Evolutionary conservation across 1,140 invertebrate genomes (phyloP).

Genomic region (Chrysomallon squamiferum): DNA sequence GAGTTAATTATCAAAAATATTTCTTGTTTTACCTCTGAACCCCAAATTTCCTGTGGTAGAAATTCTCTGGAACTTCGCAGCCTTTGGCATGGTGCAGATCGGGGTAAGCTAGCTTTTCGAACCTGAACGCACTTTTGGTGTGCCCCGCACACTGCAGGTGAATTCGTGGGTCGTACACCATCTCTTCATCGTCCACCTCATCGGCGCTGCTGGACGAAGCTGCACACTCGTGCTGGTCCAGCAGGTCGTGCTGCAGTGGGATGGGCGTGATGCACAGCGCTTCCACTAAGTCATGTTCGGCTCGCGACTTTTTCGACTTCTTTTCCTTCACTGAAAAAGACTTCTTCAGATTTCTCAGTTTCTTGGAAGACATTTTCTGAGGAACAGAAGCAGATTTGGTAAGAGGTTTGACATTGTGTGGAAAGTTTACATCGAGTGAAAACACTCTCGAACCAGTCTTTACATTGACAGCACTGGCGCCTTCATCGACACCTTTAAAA

Average conservation of each 20-base stretch:
- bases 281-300: constrained; percentile 14
- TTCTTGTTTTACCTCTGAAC: constrained; percentile 52
- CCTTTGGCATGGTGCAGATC: constrained; percentile 52
- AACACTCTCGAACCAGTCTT: constrained; percentile 58
- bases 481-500: constrained; percentile 6
- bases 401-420: background rate
- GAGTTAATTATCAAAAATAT: no score
- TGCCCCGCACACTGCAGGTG: constrained; percentile 42
- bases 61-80: constrained; percentile 34
- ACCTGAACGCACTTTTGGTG: constrained; percentile 53
- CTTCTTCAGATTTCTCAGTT: constrained; percentile 21
- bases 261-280: constrained; percentile 41
- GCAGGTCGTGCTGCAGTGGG: constrained; percentile 13
- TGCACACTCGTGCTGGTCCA: constrained; percentile 24
- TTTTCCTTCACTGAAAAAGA: constrained; percentile 32
- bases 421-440: constrained; percentile 41
- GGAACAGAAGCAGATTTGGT: constrained; percentile 15
- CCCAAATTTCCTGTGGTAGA: constrained; percentile 57
- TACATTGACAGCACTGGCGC: constrained; percentile 50
- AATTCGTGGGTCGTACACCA: constrained; percentile 36
- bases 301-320: constrained; percentile 29
- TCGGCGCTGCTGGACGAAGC: constrained; percentile 29
- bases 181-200: constrained; percentile 36
- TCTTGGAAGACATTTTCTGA: constrained; percentile 2
- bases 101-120: constrained; percentile 61